phyloP scores from a whole-genome alignment of 1,140 invertebrate species.

The Choristoneura fumiferana region DNA sequence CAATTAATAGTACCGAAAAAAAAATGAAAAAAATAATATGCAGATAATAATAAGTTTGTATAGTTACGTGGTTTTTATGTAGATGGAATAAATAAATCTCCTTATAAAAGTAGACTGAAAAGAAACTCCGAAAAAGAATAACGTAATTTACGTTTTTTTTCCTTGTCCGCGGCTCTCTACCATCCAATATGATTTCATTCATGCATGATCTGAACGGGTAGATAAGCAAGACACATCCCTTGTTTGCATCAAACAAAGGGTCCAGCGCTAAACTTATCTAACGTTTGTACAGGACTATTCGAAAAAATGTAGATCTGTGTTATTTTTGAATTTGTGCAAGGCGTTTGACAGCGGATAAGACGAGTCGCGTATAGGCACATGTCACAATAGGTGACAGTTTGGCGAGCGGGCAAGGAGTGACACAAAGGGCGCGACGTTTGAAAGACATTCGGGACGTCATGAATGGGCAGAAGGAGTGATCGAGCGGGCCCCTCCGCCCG shows the following conservation, averaged over 20 bases:
- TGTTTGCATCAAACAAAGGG: constrained; percentile 73
- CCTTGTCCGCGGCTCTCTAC: constrained; percentile 27
- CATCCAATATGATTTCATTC: constrained; percentile 35
- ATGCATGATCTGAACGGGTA: constrained; percentile 46
- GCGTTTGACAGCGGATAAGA: constrained; percentile 68
- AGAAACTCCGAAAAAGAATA: not conserved
- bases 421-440: constrained; percentile 59
- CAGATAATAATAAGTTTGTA: too few relatives aligned
- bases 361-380: constrained; percentile 35
- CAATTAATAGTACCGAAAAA: too few relatives aligned
- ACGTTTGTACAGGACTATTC: constrained; percentile 63
- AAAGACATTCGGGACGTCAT: constrained; percentile 53
- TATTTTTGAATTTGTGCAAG: constrained; percentile 78
- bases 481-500: constrained; percentile 36
- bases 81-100: too few relatives aligned
- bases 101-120: too few relatives aligned
- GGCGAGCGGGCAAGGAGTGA: constrained; percentile 46
- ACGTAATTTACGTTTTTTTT: not conserved
- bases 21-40: too few relatives aligned
- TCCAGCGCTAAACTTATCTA: constrained; percentile 67
- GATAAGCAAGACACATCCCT: constrained; percentile 66
- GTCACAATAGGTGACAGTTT: constrained; percentile 70
- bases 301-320: constrained; percentile 64
- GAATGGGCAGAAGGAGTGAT: constrained; percentile 74
- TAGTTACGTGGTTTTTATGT: too few relatives aligned